Evolutionary conservation across 2,113 vertebrate species (phyloP).

Genomic region (Pelecanoides urinatrix): DNA sequence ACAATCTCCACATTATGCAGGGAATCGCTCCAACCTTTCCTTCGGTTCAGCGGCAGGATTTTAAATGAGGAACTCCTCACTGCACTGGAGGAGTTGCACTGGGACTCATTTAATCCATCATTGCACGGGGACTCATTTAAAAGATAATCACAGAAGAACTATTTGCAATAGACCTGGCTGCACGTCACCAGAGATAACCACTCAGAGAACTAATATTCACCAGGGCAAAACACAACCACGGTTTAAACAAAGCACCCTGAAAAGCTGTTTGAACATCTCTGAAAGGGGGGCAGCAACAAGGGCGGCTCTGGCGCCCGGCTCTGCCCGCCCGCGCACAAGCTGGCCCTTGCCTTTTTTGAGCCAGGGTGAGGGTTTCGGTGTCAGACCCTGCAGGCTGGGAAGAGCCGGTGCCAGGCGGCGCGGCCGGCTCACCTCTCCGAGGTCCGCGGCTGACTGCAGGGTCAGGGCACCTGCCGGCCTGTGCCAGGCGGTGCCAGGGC

Average conservation of each 20-base stretch:
- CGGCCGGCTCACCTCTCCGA: rapidly evolving
- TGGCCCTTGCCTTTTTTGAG: background rate
- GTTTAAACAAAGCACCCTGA: background rate
- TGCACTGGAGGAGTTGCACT: background rate
- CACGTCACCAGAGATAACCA: background rate
- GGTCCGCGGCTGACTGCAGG: rapidly evolving
- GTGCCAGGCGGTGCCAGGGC: rapidly evolving
- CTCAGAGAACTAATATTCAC: background rate
- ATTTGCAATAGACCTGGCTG: background rate
- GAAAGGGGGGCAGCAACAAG: background rate
- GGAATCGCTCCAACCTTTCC: background rate
- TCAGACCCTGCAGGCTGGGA: background rate
- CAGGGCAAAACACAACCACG: background rate
- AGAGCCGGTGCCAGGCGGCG: too few relatives aligned
- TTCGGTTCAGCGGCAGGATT: background rate
- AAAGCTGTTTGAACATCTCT: background rate
- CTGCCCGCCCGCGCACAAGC: background rate
- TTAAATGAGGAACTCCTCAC: background rate
- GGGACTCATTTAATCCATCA: background rate
- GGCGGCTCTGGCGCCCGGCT: background rate
- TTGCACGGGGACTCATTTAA: background rate
- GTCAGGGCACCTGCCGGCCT: rapidly evolving
- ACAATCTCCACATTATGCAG: background rate
- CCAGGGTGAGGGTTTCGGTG: background rate
- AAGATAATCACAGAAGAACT: background rate